These are phyloP conservation scores for Cordilura impudica DNA, from an alignment of 2,888 invertebrate species.

Conservation along the genomic window DNA sequence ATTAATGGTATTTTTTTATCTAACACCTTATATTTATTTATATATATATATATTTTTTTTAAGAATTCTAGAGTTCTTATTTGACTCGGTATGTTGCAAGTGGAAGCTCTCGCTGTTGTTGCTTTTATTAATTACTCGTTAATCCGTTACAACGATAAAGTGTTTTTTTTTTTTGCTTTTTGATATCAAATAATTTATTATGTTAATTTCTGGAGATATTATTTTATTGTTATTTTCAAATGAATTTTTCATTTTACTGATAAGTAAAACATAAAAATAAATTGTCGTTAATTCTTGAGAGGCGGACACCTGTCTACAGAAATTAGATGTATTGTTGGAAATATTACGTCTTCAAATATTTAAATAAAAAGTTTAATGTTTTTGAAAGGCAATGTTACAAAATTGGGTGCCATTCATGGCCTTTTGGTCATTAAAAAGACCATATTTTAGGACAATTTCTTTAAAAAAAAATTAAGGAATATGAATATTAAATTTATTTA, in stretches of 20 bases:
- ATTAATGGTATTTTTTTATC: constrained; percentile 57
- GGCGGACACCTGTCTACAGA: constrained; percentile 43
- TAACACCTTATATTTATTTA: constrained; percentile 33
- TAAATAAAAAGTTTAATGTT: too few relatives aligned
- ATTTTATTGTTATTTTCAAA: constrained; percentile 39
- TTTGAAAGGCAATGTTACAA: too few relatives aligned
- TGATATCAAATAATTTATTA: constrained; percentile 56
- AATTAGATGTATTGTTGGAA: too few relatives aligned
- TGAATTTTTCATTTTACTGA: constrained; percentile 6
- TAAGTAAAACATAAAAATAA: constrained; percentile 25
- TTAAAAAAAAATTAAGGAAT: too few relatives aligned
- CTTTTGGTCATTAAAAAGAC: too few relatives aligned
- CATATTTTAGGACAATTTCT: too few relatives aligned
- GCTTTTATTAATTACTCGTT: constrained; percentile 60
- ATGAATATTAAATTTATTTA: too few relatives aligned
- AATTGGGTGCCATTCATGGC: too few relatives aligned
- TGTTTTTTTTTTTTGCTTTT: constrained; percentile 22
- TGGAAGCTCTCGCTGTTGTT: not conserved
- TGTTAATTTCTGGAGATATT: constrained; percentile 44
- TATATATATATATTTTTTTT: constrained; percentile 1
- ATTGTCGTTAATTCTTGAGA: constrained; percentile 2
- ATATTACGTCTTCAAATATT: too few relatives aligned
- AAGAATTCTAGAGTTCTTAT: constrained; percentile 17
- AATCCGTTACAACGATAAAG: constrained; percentile 56
- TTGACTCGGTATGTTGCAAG: constrained; percentile 22